These are phyloP conservation scores for Pectinophora gossypiella DNA, from an alignment of 1,140 invertebrate species.

Conservation along the genomic window DNA sequence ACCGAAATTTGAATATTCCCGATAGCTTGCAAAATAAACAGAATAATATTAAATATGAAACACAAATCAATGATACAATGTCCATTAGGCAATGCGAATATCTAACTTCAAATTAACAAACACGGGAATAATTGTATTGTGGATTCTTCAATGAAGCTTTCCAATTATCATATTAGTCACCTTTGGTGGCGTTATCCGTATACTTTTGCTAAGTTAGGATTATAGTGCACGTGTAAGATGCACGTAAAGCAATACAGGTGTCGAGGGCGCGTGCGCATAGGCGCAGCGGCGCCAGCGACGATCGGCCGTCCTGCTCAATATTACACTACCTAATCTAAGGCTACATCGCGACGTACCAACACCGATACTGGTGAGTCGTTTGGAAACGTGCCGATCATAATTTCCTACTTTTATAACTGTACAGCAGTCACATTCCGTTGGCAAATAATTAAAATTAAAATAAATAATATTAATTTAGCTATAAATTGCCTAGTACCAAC, in stretches of 20 bases:
- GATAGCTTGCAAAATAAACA: no score
- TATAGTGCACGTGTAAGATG: constrained; percentile 43
- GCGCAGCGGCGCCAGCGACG: neutral
- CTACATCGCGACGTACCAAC: neutral
- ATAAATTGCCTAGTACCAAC: constrained; percentile 72
- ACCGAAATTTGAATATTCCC: no score
- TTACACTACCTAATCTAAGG: neutral
- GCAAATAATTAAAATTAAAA: constrained; percentile 66
- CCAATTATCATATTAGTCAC: constrained; percentile 32
- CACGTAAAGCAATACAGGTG: constrained; percentile 29
- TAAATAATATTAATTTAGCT: constrained; percentile 71
- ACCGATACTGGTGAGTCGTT: neutral
- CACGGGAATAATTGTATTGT: constrained; percentile 10
- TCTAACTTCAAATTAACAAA: constrained; percentile 19
- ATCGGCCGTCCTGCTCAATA: neutral
- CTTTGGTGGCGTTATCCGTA: constrained; percentile 55
- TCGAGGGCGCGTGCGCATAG: neutral
- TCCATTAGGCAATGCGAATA: constrained; percentile 6
- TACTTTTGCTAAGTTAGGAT: constrained; percentile 61
- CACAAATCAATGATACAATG: constrained; percentile 21
- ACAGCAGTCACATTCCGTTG: constrained; percentile 73
- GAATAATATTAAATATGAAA: constrained; percentile 16
- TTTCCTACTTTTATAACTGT: constrained; percentile 66
- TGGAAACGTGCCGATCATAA: constrained; percentile 43
- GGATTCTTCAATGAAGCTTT: constrained; percentile 18